These are phyloP conservation scores for Lissocephala sabroskyi DNA, from an alignment of 2,888 invertebrate species.

Conservation along the genomic window DNA sequence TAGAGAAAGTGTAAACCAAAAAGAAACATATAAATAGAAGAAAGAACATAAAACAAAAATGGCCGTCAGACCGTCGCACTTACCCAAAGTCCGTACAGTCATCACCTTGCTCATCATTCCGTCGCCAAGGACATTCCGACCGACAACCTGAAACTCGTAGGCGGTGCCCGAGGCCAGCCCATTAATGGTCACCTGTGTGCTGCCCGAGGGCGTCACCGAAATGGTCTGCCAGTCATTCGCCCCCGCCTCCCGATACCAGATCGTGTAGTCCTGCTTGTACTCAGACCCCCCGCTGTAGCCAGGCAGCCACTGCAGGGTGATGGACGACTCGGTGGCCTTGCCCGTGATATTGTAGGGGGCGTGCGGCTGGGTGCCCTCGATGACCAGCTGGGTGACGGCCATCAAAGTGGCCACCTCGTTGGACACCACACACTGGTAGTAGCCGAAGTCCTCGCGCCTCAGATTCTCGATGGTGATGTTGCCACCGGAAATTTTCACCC, in stretches of 20 bases:
- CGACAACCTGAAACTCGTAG: slow-evolving; percentile 97
- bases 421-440: slow-evolving; percentile 95
- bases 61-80: too few relatives aligned
- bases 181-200: slow-evolving; percentile 91
- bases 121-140: slow-evolving; percentile 94
- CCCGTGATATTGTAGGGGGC: slow-evolving; percentile 97
- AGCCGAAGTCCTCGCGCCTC: slow-evolving; percentile 91
- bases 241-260: slow-evolving; percentile 93
- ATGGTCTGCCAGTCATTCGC: slow-evolving; percentile 94
- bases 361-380: slow-evolving; percentile 96
- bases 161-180: slow-evolving; percentile 90
- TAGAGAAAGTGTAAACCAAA: too few relatives aligned
- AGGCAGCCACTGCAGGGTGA: slow-evolving; percentile 93
- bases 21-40: too few relatives aligned
- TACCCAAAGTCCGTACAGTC: slow-evolving; percentile 91
- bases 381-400: slow-evolving; percentile 89
- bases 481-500: slow-evolving; percentile 85
- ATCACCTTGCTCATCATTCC: slow-evolving; percentile 97
- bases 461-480: slow-evolving; percentile 93
- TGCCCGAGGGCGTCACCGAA: slow-evolving; percentile 92
- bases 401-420: slow-evolving; percentile 98
- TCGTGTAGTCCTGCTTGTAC: slow-evolving; percentile 95
- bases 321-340: slow-evolving; percentile 90
- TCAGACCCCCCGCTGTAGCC: slow-evolving; percentile 96
- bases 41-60: too few relatives aligned